A percentile compares a stretch with the other conserved stretches of the same genome.
Conservation (phyloP, 1,140 invertebrate genomes). For the Eufriesea mexicana region DNA sequence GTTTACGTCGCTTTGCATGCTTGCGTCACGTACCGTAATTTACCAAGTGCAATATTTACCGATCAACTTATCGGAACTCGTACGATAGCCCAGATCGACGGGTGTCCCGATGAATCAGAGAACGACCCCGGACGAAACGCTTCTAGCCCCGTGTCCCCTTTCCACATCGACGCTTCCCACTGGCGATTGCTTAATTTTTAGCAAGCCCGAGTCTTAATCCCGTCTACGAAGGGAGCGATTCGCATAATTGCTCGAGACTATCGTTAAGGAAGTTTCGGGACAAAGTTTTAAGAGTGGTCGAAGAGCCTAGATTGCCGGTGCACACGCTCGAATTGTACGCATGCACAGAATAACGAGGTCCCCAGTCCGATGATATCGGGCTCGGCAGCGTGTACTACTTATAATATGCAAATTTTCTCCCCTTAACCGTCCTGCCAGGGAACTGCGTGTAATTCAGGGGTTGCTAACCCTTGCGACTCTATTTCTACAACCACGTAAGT, state of each 20-base stretch:
- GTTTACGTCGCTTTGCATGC: slow-evolving; percentile 56
- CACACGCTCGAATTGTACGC: slow-evolving; percentile 76
- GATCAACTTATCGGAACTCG: not conserved
- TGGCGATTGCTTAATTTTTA: not conserved
- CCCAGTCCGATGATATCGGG: slow-evolving; percentile 77
- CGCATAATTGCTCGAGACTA: slow-evolving; percentile 22
- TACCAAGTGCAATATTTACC: slow-evolving; percentile 60
- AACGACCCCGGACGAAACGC: not conserved
- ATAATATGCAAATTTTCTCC: slow-evolving; percentile 81
- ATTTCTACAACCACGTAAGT: slow-evolving; percentile 60
- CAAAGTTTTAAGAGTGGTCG: slow-evolving; percentile 51
- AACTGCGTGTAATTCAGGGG: slow-evolving; percentile 73
- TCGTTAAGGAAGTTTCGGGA: slow-evolving; percentile 49
- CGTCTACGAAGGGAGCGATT: not conserved
- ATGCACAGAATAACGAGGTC: slow-evolving; percentile 79
- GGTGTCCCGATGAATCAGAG: not conserved
- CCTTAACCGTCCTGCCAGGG: slow-evolving; percentile 60
- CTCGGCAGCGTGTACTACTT: slow-evolving; percentile 80
- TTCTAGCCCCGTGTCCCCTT: too few relatives aligned
- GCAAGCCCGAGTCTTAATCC: not conserved
- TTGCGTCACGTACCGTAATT: slow-evolving; percentile 64
- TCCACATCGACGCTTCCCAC: not conserved
- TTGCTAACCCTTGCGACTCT: slow-evolving; percentile 74
- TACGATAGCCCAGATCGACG: not conserved
- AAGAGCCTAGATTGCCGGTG: slow-evolving; percentile 65